These are phyloP conservation scores for Caenorhabditis sp. DNA, from an alignment of 2,888 invertebrate genomes.

Conservation along the genomic window DNA sequence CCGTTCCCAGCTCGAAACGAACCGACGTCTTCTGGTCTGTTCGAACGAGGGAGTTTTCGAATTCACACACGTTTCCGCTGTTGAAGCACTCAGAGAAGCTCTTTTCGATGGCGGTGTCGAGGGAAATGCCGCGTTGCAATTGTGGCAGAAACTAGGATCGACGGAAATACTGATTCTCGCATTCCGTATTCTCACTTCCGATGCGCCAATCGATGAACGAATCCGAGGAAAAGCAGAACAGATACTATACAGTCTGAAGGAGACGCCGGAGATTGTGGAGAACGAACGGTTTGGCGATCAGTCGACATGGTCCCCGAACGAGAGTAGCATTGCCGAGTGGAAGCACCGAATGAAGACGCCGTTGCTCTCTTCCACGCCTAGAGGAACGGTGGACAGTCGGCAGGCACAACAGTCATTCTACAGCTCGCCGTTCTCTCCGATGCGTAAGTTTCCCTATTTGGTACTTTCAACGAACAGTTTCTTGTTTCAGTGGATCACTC, in stretches of 20 bases:
- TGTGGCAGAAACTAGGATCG: constrained; percentile 84
- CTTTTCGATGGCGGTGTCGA: constrained; percentile 84
- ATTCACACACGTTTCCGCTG: constrained; percentile 88
- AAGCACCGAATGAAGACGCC: constrained; percentile 61
- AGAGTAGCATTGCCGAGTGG: constrained; percentile 69
- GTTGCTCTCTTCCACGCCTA: constrained; percentile 65
- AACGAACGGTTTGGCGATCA: constrained; percentile 27
- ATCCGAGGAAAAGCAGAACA: constrained; percentile 60
- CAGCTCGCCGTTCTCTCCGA: constrained; percentile 54
- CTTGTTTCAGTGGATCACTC: constrained; percentile 42
- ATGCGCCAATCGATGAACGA: constrained; percentile 53
- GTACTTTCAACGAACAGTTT: neutral
- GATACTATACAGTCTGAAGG: constrained; percentile 56
- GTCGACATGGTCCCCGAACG: constrained; percentile 61
- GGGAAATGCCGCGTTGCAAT: constrained; percentile 85
- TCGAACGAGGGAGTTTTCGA: constrained; percentile 85
- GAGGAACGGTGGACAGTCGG: constrained; percentile 14
- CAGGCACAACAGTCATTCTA: neutral
- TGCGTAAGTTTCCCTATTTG: constrained; percentile 17
- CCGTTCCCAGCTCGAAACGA: constrained; percentile 45
- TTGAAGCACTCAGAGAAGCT: constrained; percentile 90
- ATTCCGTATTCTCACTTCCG: constrained; percentile 54
- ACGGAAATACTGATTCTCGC: constrained; percentile 59
- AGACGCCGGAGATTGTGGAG: constrained; percentile 56
- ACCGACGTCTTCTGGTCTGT: constrained; percentile 46